Base-by-base conservation (phyloP, 2,113 vertebrate species). In the Camelus dromedarius region DNA sequence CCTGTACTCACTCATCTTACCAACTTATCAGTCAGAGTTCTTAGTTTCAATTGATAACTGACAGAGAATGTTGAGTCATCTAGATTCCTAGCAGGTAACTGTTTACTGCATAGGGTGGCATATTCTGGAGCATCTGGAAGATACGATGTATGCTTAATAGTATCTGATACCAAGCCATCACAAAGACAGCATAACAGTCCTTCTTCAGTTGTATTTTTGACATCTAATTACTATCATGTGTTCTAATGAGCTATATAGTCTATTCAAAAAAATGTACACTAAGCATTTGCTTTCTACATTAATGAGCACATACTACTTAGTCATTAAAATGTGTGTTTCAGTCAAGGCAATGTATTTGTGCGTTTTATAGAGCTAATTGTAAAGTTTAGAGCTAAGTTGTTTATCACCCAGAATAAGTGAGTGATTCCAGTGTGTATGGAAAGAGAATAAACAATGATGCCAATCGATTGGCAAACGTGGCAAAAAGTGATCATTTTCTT, bases 271-370 rank as follows among this genome's bases (percentile, higher is more conserved):
- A 70, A 26, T 35, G 35, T 73, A 81, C 2, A 18, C 3, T 48
- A 81, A 79, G 6, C 15, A 58, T 89, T 89, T 77, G 11, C 18
- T 79, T 69, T 96, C 52, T 85, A 19, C 26, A 91, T 90, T 91
- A 67, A 62, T 64, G 70, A 76, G 32, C 58, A 88, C n/a, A 42
- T 35, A 75, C 18, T n/a, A 84, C 50, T 91, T 24, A 38, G 48
- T 89, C 87, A 72, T 91, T 92, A 84, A 91, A 95, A 80, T 19
- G 50, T 18, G 5, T 79, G 11, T 87, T 96, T 96, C 94, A 75
- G 56, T 66, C 70, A 94, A 75, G 66, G 58, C 15, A 80, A 79
- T 66, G 2, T 66, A 83, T 88, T 85, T 89, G 35, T 66, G 20
- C 64, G 69, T 75, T 89, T 91, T 97, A 16, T 24, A 76, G 42